A percentile compares a stretch with the other conserved stretches of the same genome.
These are phyloP conservation scores for Dicyrtoma fusca DNA, from an alignment of 2,888 invertebrate species.

Conservation along the genomic window DNA sequence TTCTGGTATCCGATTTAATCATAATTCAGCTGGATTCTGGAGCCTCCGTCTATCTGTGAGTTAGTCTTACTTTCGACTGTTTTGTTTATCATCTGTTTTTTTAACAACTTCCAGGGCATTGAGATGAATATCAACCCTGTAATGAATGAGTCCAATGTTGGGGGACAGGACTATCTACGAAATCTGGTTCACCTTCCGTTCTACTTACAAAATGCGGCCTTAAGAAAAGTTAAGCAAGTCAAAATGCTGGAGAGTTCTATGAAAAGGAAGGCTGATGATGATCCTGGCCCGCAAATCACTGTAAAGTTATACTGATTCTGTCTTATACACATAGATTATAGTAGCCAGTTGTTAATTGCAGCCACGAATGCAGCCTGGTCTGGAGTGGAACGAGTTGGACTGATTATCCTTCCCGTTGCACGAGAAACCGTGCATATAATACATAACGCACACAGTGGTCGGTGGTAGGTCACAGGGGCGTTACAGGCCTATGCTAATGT, in stretches of 20 bases:
- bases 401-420: too few species aligned
- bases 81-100: too few species aligned
- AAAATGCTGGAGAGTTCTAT: slow-evolving; percentile 55
- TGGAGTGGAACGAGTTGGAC: too few species aligned
- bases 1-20: too few species aligned
- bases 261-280: slow-evolving; percentile 57
- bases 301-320: slow-evolving; percentile 35
- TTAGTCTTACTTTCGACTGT: too few species aligned
- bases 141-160: slow-evolving; percentile 88
- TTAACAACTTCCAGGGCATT: slow-evolving; percentile 69
- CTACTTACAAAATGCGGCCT: slow-evolving; percentile 94
- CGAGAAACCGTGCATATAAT: too few species aligned
- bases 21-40: too few species aligned
- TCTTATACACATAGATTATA: background rate
- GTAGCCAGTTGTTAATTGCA: background rate
- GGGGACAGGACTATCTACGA: slow-evolving; percentile 79
- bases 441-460: too few species aligned
- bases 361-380: too few species aligned
- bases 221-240: slow-evolving; percentile 76
- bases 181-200: slow-evolving; percentile 98
- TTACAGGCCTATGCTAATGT: too few species aligned
- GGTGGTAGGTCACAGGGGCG: too few species aligned
- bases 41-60: too few species aligned
- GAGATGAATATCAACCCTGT: slow-evolving; percentile 85
- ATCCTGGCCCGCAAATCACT: slow-evolving; percentile 52